Base-by-base conservation (phyloP, 2,888 invertebrate species). In the Spodoptera picta region DNA sequence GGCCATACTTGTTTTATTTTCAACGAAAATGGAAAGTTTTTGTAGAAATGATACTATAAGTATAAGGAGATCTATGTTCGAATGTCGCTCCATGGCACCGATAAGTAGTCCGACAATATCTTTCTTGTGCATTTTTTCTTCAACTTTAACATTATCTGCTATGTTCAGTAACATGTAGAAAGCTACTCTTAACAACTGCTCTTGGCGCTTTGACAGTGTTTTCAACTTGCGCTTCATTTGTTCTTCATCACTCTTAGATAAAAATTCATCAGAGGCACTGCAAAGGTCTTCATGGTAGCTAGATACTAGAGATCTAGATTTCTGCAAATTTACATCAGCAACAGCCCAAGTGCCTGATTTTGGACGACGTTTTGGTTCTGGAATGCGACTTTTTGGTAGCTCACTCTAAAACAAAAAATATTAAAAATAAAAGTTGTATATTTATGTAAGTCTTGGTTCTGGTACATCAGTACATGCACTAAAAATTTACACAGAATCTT, bases 111-210 rank as follows among this genome's bases (percentile, higher is more conserved):
- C 97, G 4, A 98, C 97, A 73, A 99, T 96, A 83, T 98, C 98
- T 89, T 99, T 98, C 83, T 98, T 98, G 36, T 98, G 96, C 98
- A 99, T 99, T 95, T 99, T 99, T 91, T 98, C 97, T 91, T 99
- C 99, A 3, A 99, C 97, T 88, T 97, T 97, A 9, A 98, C 96
- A 94, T 99, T 99, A 90, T 99, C 99, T 4, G 99, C 98, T 90
- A 99, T 97, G 89, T 99, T 99, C 54, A 99, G 94, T 59, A 99
- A 94, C 86, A 99, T 95, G 90, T 99, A 98, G 89, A 98, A 98
- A 3, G 98, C 98, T 50, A 98, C 99, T 89, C 98, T 95, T 42
- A 99, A 92, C 24, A 99, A 94, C 85, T 98, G 98, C 84, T 99
- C 99, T 88, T 99, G 99, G 90, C 99, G 98, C 83, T 97, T 97